Evolutionary conservation across 2,888 invertebrate species (phyloP).

Genomic region (Pinctada fucata): DNA sequence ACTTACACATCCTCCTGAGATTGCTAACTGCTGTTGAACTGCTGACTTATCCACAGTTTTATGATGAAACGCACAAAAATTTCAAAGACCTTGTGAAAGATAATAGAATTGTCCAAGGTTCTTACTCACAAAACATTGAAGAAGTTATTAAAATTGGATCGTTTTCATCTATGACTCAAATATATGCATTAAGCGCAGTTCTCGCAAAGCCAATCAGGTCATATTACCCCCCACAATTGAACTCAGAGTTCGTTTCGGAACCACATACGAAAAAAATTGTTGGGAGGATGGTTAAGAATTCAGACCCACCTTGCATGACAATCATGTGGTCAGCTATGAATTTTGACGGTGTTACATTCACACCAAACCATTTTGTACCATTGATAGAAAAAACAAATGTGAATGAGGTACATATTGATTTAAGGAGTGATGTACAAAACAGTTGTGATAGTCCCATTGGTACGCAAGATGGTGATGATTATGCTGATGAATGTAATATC

Average conservation of each 20-base stretch:
- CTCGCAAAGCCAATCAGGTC: constrained; percentile 5
- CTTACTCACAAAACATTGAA: background rate
- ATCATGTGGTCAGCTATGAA: constrained; percentile 22
- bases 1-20: constrained; percentile 10
- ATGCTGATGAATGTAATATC: too few relatives aligned
- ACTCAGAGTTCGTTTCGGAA: constrained; percentile 18
- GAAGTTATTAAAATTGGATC: background rate
- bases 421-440: too few relatives aligned
- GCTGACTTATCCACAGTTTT: constrained; percentile 2
- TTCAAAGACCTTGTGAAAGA: constrained; percentile 20
- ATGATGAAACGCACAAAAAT: constrained; percentile 12
- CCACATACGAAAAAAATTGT: constrained; percentile 23
- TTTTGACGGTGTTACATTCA: background rate
- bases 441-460: too few relatives aligned
- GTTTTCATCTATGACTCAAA: constrained; percentile 17
- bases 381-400: too few relatives aligned
- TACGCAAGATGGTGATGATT: too few relatives aligned
- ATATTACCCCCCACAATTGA: constrained; percentile 20
- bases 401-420: too few relatives aligned
- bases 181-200: background rate
- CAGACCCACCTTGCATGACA: constrained; percentile 3
- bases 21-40: constrained; percentile 21
- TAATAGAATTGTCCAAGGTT: constrained; percentile 16
- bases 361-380: constrained; percentile 14
- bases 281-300: constrained; percentile 20